A percentile compares a stretch with the other conserved stretches of the same genome.
Conservation (phyloP, 2,888 invertebrate species). For the Chloroclystis v-ata region DNA sequence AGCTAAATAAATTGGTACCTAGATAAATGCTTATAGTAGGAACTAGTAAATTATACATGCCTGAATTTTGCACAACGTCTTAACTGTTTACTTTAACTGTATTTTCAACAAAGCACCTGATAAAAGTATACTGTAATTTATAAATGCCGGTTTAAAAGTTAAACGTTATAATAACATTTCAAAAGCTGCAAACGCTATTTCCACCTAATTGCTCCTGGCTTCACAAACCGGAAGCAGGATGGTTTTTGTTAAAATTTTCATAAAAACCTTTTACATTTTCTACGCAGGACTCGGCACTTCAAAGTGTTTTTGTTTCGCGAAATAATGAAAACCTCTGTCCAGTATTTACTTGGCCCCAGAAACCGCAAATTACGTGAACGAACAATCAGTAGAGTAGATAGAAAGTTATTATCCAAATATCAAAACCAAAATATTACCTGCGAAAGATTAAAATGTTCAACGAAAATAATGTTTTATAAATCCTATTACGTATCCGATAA, state of each 20-base stretch:
- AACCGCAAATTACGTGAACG: neutral
- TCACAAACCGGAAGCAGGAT: slow-evolving; percentile 21
- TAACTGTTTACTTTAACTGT: neutral
- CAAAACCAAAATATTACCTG: too few species aligned
- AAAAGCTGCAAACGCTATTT: slow-evolving; percentile 23
- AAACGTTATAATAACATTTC: slow-evolving; percentile 11
- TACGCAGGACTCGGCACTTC: slow-evolving; percentile 22
- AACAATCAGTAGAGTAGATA: too few species aligned
- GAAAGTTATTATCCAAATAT: too few species aligned
- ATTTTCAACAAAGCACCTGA: neutral
- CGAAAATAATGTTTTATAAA: too few species aligned
- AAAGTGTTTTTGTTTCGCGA: slow-evolving; percentile 28
- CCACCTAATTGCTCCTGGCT: slow-evolving; percentile 22
- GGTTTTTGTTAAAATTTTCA: slow-evolving; percentile 24
- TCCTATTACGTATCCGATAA: too few species aligned
- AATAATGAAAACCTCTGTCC: slow-evolving; percentile 24
- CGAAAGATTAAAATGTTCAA: too few species aligned
- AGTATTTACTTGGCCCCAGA: neutral
- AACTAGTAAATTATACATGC: too few species aligned
- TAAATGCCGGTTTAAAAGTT: slow-evolving; percentile 15
- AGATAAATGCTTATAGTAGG: too few species aligned
- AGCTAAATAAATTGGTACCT: too few species aligned
- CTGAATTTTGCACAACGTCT: too few species aligned
- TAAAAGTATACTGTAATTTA: slow-evolving; percentile 8
- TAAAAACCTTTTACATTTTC: slow-evolving; percentile 25